Base-by-base conservation (phyloP, 2,888 invertebrate genomes). In the Electrophaes corylata region DNA sequence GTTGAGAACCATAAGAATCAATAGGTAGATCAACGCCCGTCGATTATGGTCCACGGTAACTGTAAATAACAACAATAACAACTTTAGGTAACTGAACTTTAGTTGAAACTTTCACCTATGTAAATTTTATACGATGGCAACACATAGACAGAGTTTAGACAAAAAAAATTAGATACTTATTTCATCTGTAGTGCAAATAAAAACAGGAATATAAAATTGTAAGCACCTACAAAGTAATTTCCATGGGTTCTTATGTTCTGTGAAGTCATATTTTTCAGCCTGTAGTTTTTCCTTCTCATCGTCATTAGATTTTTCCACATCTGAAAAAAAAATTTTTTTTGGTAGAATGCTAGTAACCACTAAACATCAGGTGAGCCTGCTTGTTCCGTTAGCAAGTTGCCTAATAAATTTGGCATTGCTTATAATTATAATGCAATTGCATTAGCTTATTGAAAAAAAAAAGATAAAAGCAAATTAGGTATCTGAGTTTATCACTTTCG, bases 1-100 rank as follows among this genome's bases (percentile, higher is more conserved):
- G 5, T 64, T 4, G 2, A 91, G 29, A 0, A 55, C n/a, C 11
- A 73, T 52, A 18, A 69, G 44, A 0, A 53, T 3, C 0, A 65
- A 23, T 0, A 67, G 16, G 0, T 60, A 57, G n/a, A 76, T 6
- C 8, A 79, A 4, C 0, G 77, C 74, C 1, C 80, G 69, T 18
- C 70, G 92, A 69, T 54, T 79, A 72, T 66, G 87, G 85, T 58
- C 93, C 80, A 20, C 93, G 76, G 40, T 62, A 0, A 58, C 81
- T 82, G 68, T 12, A 72, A 69, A 45, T 1, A n/a, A 16, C 31
- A 31, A 31, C 3, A 31, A 31, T 31, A n/a, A 31, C n/a, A n/a
- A n/a, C n/a, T n/a, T n/a, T n/a, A n/a, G n/a, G n/a, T n/a, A n/a
- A n/a, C n/a, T n/a, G n/a, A n/a, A n/a, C n/a, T n/a, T n/a, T n/a